phyloP scores from a whole-genome alignment of 2,113 vertebrate genomes.

The Siniperca chuatsi region DNA sequence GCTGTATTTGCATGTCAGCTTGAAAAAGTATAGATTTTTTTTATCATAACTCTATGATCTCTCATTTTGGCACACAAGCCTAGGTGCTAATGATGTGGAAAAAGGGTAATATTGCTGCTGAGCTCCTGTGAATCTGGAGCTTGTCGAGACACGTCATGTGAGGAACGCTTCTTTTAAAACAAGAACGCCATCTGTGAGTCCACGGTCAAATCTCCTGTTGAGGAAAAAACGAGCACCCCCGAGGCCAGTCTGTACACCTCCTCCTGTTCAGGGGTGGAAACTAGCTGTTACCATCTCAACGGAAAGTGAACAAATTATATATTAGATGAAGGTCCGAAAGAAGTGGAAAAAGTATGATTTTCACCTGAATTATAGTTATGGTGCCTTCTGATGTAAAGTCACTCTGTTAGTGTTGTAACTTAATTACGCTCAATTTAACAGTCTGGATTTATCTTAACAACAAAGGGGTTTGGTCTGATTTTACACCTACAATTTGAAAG shows the following conservation, averaged over 20 bases:
- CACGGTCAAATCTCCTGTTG: constrained; percentile 26
- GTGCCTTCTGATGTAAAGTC: not conserved
- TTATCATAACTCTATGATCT: constrained; percentile 17
- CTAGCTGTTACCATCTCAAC: constrained; percentile 10
- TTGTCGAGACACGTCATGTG: constrained; percentile 60
- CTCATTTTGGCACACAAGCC: not conserved
- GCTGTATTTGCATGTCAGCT: constrained; percentile 20
- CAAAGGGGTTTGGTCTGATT: not conserved
- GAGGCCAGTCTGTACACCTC: constrained; percentile 43
- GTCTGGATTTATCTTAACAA: constrained; percentile 22
- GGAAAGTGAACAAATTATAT: constrained; percentile 11
- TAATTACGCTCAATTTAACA: not conserved
- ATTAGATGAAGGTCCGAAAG: constrained; percentile 11
- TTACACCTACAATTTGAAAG: not conserved
- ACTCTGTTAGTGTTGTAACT: constrained; percentile 4
- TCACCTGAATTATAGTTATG: not conserved
- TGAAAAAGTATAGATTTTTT: constrained; percentile 10
- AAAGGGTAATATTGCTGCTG: constrained; percentile 30
- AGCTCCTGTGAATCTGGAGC: constrained; percentile 59
- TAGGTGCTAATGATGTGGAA: constrained; percentile 67
- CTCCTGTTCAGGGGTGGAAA: constrained; percentile 32
- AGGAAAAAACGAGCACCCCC: constrained; percentile 2
- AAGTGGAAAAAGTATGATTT: constrained; percentile 10
- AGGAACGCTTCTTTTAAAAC: constrained; percentile 49
- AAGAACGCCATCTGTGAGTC: constrained; percentile 60